Percentiles rank a stretch among this genome's conserved stretches.
Conservation (phyloP, 1,140 invertebrate species). For the Trachelipus rathkii region DNA sequence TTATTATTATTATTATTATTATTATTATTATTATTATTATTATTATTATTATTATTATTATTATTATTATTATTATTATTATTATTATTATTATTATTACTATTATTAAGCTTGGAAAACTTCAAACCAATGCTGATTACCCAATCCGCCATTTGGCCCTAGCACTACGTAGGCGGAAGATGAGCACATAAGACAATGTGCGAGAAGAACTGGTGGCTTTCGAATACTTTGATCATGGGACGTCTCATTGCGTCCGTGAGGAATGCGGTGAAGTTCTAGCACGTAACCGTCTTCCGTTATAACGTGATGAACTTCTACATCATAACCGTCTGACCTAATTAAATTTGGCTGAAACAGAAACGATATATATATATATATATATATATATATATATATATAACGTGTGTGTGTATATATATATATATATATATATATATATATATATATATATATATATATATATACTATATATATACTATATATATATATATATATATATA, state of each 20-base stretch:
- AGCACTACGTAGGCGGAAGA: constrained; percentile 70
- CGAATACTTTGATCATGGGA: background rate
- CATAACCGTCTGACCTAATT: constrained; percentile 29
- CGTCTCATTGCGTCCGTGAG: constrained; percentile 11
- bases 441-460: too few species aligned
- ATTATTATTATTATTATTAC: constrained; percentile 21
- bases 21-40: constrained; percentile 22
- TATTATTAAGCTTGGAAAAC: background rate
- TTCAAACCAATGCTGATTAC: constrained; percentile 48
- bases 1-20: background rate
- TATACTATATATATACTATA: too few species aligned
- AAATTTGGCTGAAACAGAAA: constrained; percentile 17
- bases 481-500: too few species aligned
- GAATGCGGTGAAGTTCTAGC: constrained; percentile 30
- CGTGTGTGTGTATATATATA: too few species aligned
- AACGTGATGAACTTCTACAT: constrained; percentile 25
- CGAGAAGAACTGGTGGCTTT: constrained; percentile 58
- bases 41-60: constrained; percentile 23
- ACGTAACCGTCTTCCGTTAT: constrained; percentile 32
- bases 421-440: too few species aligned
- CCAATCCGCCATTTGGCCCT: constrained; percentile 60
- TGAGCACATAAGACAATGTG: constrained; percentile 70
- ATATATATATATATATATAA: too few species aligned
- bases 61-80: constrained; percentile 20
- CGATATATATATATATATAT: too few species aligned